These are phyloP conservation scores for Cheilosia vernalis DNA, from an alignment of 2,888 invertebrate genomes.

Conservation along the genomic window DNA sequence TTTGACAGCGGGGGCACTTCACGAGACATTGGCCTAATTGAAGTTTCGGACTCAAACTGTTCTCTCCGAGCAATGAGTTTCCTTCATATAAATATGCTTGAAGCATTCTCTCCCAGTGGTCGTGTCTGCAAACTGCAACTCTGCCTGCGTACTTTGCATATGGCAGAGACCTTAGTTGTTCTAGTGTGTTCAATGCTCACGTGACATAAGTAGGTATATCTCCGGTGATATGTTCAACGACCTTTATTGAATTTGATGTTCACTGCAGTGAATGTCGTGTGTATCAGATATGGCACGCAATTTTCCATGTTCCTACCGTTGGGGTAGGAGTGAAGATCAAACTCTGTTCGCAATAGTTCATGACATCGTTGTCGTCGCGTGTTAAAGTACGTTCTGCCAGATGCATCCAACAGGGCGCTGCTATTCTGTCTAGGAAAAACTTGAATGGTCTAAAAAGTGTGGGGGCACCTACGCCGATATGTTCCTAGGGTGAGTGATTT, in stretches of 20 bases:
- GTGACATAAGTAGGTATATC: slow-evolving; percentile 53
- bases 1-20: slow-evolving; percentile 69
- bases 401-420: slow-evolving; percentile 29
- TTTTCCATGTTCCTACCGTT: slow-evolving; percentile 36
- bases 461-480: slow-evolving; percentile 3
- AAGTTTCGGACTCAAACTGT: slow-evolving; percentile 44
- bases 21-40: slow-evolving; percentile 67
- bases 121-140: no score
- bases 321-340: slow-evolving; percentile 36
- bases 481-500: slow-evolving; percentile 64
- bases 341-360: slow-evolving; percentile 48
- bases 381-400: slow-evolving; percentile 15
- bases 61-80: neutral
- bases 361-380: slow-evolving; percentile 50
- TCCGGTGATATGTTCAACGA: slow-evolving; percentile 66
- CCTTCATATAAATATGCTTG: slow-evolving; percentile 14
- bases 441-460: slow-evolving; percentile 8
- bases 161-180: slow-evolving; percentile 13
- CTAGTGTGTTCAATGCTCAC: slow-evolving; percentile 52
- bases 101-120: slow-evolving; percentile 4
- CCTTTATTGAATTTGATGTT: slow-evolving; percentile 69
- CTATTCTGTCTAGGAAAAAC: neutral
- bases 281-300: slow-evolving; percentile 72
- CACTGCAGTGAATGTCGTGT: slow-evolving; percentile 62
- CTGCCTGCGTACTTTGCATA: slow-evolving; percentile 42